Evolutionary conservation across 2,888 invertebrate genomes (phyloP).

Genomic region (Globia sparganii): DNA sequence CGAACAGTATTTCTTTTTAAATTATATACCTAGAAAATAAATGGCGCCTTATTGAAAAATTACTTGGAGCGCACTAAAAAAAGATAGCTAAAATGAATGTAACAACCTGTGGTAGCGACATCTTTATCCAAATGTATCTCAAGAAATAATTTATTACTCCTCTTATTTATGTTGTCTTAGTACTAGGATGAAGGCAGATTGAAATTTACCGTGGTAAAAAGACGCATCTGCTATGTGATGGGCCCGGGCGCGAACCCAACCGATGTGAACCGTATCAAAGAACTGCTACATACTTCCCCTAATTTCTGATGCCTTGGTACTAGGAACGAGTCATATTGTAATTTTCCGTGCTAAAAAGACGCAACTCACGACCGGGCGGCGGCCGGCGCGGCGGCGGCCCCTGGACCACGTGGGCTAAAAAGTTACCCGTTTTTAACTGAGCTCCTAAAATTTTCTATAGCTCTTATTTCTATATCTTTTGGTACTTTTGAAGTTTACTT

Average conservation of each 20-base stretch:
- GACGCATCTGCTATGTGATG: slow-evolving; percentile 29
- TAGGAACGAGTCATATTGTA: slow-evolving; percentile 18
- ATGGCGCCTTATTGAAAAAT: no score
- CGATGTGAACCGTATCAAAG: neutral
- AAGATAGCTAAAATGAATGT: no score
- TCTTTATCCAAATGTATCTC: neutral
- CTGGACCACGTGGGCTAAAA: neutral
- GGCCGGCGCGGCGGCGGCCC: neutral
- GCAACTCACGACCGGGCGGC: neutral
- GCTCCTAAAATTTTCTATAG: slow-evolving; percentile 32
- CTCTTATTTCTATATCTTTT: no score
- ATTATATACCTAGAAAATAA: no score
- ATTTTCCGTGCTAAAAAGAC: slow-evolving; percentile 29
- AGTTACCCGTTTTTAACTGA: neutral
- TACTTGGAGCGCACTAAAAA: no score
- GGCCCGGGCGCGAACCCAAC: neutral
- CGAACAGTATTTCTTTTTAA: no score
- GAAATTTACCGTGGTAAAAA: slow-evolving; percentile 46
- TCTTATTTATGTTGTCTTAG: slow-evolving; percentile 38
- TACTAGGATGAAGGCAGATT: slow-evolving; percentile 28
- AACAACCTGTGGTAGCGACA: no score
- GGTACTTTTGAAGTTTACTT: slow-evolving; percentile 57
- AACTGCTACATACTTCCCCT: neutral
- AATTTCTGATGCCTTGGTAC: slow-evolving; percentile 22
- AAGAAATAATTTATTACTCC: neutral